These are phyloP conservation scores for Sinotaia quadrata DNA, from an alignment of 2,888 invertebrate genomes.

Conservation along the genomic window DNA sequence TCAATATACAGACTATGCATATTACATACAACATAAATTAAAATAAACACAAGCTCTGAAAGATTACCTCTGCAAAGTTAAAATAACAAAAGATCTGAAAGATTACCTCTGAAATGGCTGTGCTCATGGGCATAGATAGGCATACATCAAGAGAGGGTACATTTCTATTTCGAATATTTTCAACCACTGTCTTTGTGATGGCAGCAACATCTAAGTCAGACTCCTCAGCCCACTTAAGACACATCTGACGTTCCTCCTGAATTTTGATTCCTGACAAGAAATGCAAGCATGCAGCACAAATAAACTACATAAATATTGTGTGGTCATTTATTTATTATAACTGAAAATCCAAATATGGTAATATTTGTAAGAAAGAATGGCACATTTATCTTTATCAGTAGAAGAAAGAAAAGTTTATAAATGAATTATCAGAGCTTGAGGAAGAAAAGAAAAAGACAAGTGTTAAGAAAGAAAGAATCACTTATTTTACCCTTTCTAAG, in stretches of 20 bases:
- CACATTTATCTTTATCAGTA: too few species aligned
- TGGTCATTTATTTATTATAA: too few species aligned
- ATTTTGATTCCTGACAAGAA: conserved; percentile 63
- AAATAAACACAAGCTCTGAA: not conserved
- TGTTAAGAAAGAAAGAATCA: too few species aligned
- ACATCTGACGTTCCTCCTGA: conserved; percentile 67
- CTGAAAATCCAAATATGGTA: too few species aligned
- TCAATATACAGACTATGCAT: too few species aligned
- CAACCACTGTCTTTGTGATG: conserved; percentile 88
- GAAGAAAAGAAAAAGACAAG: too few species aligned
- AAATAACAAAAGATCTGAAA: not conserved
- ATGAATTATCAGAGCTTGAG: too few species aligned
- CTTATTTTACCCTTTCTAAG: too few species aligned
- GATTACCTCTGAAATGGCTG: conserved; percentile 63
- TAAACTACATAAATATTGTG: too few species aligned
- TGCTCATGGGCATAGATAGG: conserved; percentile 76
- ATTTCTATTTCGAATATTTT: conserved; percentile 77
- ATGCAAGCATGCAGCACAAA: too few species aligned
- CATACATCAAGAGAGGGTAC: conserved; percentile 57
- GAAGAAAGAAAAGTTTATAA: too few species aligned
- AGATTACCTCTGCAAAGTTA: not conserved
- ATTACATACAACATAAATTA: not conserved
- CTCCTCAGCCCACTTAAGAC: conserved; percentile 75
- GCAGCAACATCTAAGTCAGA: conserved; percentile 87
- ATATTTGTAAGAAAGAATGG: too few species aligned